These are phyloP conservation scores for Acleris literana DNA, from an alignment of 2,888 invertebrate genomes.

Conservation along the genomic window DNA sequence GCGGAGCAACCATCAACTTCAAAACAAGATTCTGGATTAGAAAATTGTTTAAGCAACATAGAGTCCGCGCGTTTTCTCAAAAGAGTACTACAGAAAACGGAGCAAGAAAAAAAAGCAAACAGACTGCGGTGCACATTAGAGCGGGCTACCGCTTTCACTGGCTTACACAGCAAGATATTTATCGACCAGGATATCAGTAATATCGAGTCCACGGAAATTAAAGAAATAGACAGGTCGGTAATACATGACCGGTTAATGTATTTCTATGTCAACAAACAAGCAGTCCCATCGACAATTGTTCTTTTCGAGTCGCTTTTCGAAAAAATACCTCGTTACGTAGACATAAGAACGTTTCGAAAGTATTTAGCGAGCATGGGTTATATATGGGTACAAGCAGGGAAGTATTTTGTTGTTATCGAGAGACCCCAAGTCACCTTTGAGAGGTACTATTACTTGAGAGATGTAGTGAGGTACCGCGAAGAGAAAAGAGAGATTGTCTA, in stretches of 20 bases:
- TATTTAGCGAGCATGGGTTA: conserved; percentile 50
- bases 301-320: conserved; percentile 42
- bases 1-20: conserved; percentile 17
- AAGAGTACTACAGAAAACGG: conserved; percentile 18
- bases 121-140: neutral
- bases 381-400: conserved; percentile 46
- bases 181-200: neutral
- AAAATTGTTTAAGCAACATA: conserved; percentile 12
- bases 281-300: conserved; percentile 46
- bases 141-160: conserved; percentile 9
- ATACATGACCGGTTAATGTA: conserved; percentile 43
- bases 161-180: conserved; percentile 14
- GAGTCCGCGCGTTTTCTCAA: conserved; percentile 31
- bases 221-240: conserved; percentile 43
- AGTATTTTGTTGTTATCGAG: conserved; percentile 49
- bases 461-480: conserved; percentile 40
- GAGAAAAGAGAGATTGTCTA: conserved; percentile 43
- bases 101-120: neutral
- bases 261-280: conserved; percentile 40
- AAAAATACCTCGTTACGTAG: conserved; percentile 46
- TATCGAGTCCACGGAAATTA: neutral
- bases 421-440: conserved; percentile 51
- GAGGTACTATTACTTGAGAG: conserved; percentile 51
- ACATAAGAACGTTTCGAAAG: conserved; percentile 50
- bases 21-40: neutral